A percentile compares a stretch with the other conserved stretches of the same genome.
Evolutionary conservation across 2,888 invertebrate genomes (phyloP).

Genomic region (Zaprionus obscuricornis): DNA sequence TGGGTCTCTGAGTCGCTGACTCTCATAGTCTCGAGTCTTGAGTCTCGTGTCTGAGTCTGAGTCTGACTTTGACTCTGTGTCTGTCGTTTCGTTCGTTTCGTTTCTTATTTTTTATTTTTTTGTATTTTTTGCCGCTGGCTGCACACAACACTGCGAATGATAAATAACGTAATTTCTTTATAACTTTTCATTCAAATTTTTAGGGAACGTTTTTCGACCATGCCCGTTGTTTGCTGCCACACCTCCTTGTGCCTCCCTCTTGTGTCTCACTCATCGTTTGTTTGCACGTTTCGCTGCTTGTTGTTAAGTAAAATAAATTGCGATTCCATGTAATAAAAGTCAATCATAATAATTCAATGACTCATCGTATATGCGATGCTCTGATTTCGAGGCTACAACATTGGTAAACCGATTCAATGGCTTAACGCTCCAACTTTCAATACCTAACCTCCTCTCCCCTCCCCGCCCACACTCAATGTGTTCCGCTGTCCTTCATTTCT

Average conservation of each 20-base stretch:
- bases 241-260: slow-evolving; percentile 9
- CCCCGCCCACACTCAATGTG: background rate
- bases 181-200: slow-evolving; percentile 75
- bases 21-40: no score
- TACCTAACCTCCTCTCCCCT: background rate
- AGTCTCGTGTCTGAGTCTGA: no score
- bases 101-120: slow-evolving; percentile 7
- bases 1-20: no score
- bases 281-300: slow-evolving; percentile 38
- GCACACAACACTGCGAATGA: slow-evolving; percentile 63
- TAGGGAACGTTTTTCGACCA: slow-evolving; percentile 46
- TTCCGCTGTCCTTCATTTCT: no score
- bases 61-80: background rate
- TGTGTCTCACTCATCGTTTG: background rate
- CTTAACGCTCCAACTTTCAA: slow-evolving; percentile 1
- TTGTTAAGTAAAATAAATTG: slow-evolving; percentile 79
- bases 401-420: slow-evolving; percentile 22
- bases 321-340: slow-evolving; percentile 78
- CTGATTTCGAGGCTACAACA: slow-evolving; percentile 20
- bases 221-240: slow-evolving; percentile 42
- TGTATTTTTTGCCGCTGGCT: slow-evolving; percentile 22
- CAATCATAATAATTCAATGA: slow-evolving; percentile 79
- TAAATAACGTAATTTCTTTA: slow-evolving; percentile 77
- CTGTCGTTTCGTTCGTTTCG: slow-evolving; percentile 10
- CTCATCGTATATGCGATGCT: slow-evolving; percentile 53